phyloP scores from a whole-genome alignment of 2,113 vertebrate genomes.

The Zingel zingel region DNA sequence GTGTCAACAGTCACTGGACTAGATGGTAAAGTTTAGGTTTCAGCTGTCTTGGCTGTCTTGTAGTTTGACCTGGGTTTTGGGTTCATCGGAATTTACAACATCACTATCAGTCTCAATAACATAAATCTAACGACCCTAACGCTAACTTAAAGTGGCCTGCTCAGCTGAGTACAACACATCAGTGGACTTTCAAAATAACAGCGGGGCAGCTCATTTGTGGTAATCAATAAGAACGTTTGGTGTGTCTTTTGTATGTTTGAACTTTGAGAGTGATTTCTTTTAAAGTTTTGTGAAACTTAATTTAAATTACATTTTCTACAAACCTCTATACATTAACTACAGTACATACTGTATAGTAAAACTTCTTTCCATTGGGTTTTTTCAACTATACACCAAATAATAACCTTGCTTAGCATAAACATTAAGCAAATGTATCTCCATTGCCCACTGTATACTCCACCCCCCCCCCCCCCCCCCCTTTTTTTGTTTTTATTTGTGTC shows the following conservation, averaged over 20 bases:
- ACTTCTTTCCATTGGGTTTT: not conserved
- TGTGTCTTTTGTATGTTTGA: slow-evolving; percentile 8
- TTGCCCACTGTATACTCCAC: not conserved
- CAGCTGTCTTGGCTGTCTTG: not conserved
- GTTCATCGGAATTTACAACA: slow-evolving; percentile 29
- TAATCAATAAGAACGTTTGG: slow-evolving; percentile 21
- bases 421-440: not conserved
- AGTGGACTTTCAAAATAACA: slow-evolving; percentile 46
- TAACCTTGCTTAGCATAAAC: not conserved
- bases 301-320: not conserved
- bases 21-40: not conserved
- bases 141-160: slow-evolving; percentile 31
- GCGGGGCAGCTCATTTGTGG: slow-evolving; percentile 31
- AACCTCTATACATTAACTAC: not conserved
- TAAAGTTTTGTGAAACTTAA: not conserved
- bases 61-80: slow-evolving; percentile 3
- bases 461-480: not conserved
- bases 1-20: not conserved
- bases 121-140: slow-evolving; percentile 13
- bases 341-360: not conserved
- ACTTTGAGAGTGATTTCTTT: slow-evolving; percentile 10
- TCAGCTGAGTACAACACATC: slow-evolving; percentile 30
- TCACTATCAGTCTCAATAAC: slow-evolving; percentile 48
- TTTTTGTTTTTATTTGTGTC: not conserved
- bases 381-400: not conserved